Percentiles rank a stretch among this genome's conserved stretches.
Conservation (phyloP, 2,797 vertebrate species). For the Poecilia gillii region DNA sequence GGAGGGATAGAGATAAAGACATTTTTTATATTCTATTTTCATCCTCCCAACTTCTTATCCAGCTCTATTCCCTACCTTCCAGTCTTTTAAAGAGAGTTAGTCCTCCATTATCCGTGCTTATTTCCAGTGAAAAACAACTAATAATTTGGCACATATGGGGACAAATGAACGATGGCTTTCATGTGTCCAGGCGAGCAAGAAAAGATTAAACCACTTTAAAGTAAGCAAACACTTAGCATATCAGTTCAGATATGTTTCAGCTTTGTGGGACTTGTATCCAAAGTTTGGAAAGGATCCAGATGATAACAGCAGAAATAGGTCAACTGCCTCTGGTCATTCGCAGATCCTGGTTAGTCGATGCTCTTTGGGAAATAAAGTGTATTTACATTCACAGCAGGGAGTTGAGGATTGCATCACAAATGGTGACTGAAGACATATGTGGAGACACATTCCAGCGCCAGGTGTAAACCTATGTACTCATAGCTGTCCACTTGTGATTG, state of each 20-base stretch:
- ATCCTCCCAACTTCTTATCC: not conserved
- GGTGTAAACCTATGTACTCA: slow-evolving; percentile 22
- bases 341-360: not conserved
- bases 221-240: not conserved
- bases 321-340: not conserved
- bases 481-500: not conserved
- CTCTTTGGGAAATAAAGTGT: slow-evolving; percentile 9
- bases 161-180: not conserved
- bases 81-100: not conserved
- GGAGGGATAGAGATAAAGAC: not conserved
- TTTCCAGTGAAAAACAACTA: not conserved
- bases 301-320: not conserved
- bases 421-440: slow-evolving; percentile 29
- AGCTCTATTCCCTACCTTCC: not conserved
- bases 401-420: slow-evolving; percentile 5
- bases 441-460: slow-evolving; percentile 25
- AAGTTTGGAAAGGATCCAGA: not conserved
- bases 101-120: not conserved
- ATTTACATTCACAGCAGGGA: slow-evolving; percentile 23
- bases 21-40: not conserved
- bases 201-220: slow-evolving; percentile 10
- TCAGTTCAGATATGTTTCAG: not conserved
- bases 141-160: not conserved
- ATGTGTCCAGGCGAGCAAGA: not conserved
- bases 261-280: not conserved